Evolutionary conservation across 2,113 vertebrate species (phyloP).

Genomic region (Hemiscyllium ocellatum): DNA sequence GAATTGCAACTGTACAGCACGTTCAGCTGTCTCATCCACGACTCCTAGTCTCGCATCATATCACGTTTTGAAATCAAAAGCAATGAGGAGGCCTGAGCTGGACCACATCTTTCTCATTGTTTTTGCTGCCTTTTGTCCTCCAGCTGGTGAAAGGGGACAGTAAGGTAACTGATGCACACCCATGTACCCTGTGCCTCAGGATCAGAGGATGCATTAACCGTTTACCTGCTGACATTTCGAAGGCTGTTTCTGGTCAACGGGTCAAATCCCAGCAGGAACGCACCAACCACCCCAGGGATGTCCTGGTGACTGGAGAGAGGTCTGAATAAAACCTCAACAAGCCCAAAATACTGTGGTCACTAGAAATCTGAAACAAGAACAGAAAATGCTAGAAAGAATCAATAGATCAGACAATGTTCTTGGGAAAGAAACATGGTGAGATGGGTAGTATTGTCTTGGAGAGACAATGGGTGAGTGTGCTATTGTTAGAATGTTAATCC

Average conservation of each 20-base stretch:
- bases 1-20: conserved; percentile 19
- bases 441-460: too few species aligned
- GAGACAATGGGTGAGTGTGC: too few species aligned
- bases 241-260: neutral
- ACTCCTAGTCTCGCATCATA: neutral
- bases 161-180: neutral
- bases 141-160: neutral
- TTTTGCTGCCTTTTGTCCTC: too few species aligned
- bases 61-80: neutral
- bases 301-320: neutral
- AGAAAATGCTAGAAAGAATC: neutral
- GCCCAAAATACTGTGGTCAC: neutral
- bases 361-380: neutral
- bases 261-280: neutral
- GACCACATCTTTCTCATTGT: neutral
- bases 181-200: neutral
- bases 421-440: neutral
- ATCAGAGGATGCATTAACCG: neutral
- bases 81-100: neutral
- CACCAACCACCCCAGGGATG: neutral
- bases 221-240: neutral
- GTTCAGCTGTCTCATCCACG: neutral
- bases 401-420: neutral
- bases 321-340: neutral
- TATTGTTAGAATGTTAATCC: too few species aligned